Conservation (phyloP, 35 echinoderm and acorn worm species). For the Ptychodera flava region DNA sequence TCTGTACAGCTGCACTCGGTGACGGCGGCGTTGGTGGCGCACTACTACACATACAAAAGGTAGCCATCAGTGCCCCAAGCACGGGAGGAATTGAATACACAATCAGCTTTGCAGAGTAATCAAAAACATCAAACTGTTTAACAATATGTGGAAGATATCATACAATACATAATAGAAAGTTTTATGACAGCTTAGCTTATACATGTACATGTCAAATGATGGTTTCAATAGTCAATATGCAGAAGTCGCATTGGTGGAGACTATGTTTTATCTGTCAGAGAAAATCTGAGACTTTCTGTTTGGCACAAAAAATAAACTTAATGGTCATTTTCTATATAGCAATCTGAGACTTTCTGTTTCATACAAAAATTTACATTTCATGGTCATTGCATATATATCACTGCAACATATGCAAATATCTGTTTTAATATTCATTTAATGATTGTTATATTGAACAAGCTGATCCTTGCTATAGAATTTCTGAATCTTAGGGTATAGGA, state of each 20-base stretch:
- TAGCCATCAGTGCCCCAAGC: neutral
- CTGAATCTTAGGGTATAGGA: neutral
- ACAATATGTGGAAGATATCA: neutral
- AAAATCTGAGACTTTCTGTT: neutral
- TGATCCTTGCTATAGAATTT: too few species aligned
- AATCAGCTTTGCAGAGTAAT: neutral
- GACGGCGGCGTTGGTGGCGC: neutral
- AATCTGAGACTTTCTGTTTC: too few species aligned
- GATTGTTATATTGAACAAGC: too few species aligned
- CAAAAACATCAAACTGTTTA: neutral
- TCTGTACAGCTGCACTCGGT: neutral
- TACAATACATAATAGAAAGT: neutral
- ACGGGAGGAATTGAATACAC: neutral
- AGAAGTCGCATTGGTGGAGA: neutral
- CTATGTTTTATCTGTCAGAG: neutral
- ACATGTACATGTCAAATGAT: neutral
- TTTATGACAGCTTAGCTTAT: neutral
- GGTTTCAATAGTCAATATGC: neutral
- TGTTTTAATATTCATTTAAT: too few species aligned
- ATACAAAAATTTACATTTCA: too few species aligned
- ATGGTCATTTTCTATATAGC: too few species aligned
- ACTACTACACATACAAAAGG: neutral
- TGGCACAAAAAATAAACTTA: too few species aligned
- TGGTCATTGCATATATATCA: too few species aligned
- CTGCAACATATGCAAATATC: too few species aligned